Base-by-base conservation (phyloP, 2,888 invertebrate genomes). In the Protonemura montana region DNA sequence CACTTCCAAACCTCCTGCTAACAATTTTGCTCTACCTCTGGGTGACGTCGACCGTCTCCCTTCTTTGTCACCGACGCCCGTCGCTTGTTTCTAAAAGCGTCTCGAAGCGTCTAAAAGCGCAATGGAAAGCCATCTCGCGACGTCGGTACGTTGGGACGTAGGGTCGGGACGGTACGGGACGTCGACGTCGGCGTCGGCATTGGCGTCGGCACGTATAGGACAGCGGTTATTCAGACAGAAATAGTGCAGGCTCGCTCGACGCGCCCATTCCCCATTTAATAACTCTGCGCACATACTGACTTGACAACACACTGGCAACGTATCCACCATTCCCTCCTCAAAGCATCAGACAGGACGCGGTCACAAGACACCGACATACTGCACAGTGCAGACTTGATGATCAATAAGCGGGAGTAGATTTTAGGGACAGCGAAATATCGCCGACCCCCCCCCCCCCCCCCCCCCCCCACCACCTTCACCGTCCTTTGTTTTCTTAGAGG, bases 61-160 rank as follows among this genome's bases (percentile, higher is more conserved):
- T 10, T 59, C 59, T 59, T 59, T 59, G 59, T 59, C 59, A 59
- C 59, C 59, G 59, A 59, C 59, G 59, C 59, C 59, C 59, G 59
- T 59, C 21, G 16, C 13, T 10, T 21, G 59, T 10, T 21, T 10
- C 59, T 59, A 59, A 59, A 59, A 59, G 6, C 59, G 59, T 59
- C 59, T 59, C 13, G 16, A 59, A 59, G 59, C 59, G 2, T 59
- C 59, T 59, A 59, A 59, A 59, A 59, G 59, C 59, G 59, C 59
- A 59, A 59, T 16, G 59, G 59, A 59, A 21, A 21, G 21, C 16
- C 59, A 21, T 59, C 59, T 59, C 59, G 59, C 16, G 59, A 59
- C 59, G 59, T 59, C 59, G 59, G 59, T 10, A 59, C 59, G 59
- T 59, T 21, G 59, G 59, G 59, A 13, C 41, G 41, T 41, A 5